These are phyloP conservation scores for Pachypanchax playfairii DNA, from an alignment of 2,113 vertebrate species.

Conservation along the genomic window DNA sequence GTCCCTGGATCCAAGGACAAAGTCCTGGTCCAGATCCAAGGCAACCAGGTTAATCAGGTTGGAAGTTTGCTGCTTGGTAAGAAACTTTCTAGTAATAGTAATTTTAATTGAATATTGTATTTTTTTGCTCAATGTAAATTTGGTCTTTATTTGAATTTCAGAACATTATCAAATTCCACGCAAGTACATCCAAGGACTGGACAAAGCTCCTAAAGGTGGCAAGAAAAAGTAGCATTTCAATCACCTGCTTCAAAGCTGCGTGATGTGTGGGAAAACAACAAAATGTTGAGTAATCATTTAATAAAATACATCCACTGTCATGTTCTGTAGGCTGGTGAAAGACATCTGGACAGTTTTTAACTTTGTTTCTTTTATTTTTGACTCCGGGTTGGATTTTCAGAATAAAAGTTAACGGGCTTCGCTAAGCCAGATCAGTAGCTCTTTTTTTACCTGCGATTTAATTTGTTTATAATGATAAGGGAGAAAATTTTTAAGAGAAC, in stretches of 20 bases:
- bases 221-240: slow-evolving; percentile 84
- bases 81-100: slow-evolving; percentile 26
- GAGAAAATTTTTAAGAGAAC: too few species aligned
- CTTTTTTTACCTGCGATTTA: too few species aligned
- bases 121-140: not conserved
- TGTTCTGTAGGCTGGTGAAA: not conserved
- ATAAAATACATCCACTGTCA: slow-evolving; percentile 32
- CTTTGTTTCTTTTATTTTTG: not conserved
- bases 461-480: too few species aligned
- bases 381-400: not conserved
- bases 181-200: slow-evolving; percentile 90
- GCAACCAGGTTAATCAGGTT: slow-evolving; percentile 91
- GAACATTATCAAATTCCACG: slow-evolving; percentile 91
- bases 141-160: slow-evolving; percentile 71
- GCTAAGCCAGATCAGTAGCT: too few species aligned
- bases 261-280: slow-evolving; percentile 10
- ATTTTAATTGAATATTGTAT: not conserved
- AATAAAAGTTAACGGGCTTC: too few species aligned
- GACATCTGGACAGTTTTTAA: not conserved
- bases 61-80: slow-evolving; percentile 88
- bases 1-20: slow-evolving; percentile 87
- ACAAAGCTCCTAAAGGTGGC: slow-evolving; percentile 87
- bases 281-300: slow-evolving; percentile 16
- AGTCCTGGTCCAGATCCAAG: slow-evolving; percentile 93
- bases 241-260: slow-evolving; percentile 2